Base-by-base conservation (phyloP, 2,888 invertebrate species). In the Epicampocera succincta region DNA sequence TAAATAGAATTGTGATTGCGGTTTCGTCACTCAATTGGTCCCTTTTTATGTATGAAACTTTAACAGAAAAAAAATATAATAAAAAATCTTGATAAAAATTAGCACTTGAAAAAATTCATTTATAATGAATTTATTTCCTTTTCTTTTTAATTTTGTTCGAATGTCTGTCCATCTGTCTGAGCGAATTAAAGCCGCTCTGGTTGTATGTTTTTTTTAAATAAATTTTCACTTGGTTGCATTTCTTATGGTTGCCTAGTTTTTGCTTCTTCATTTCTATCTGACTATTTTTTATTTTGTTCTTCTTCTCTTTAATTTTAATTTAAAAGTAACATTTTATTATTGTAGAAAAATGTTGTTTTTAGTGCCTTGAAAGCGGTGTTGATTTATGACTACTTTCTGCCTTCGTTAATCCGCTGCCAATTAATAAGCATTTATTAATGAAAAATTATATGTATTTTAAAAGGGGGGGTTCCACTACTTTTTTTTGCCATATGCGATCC, bases 191-290 rank as follows among this genome's bases (percentile, higher is more conserved):
- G 58, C 63, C n/a, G 33, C 15, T 48, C 54, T 68, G 17, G 21
- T 13, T 66, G 40, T 13, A 5, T 3, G 3, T n/a, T 65, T 50
- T 21, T 58, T 6, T 56, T 56, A 21, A 58, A 75, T 44, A 80
- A 71, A 71, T 80, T 68, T 80, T 75, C 80, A 80, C 63, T 80
- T 80, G 75, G 69, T 65, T 80, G 80, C 80, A 80, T 65, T 76
- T 75, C 75, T 69, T 71, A 73, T 75, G 75, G 69, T 80, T 75
- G 75, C 44, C 75, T 80, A 75, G 69, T 75, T 80, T 71, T 75
- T 69, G 66, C 76, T 56, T 38, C 44, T 76, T 61, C 19, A 44
- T 61, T 54, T 71, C 54, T 60, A 25, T 68, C 56, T n/a, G n/a
- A n/a, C n/a, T n/a, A 40, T 58, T 54, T 21, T 40, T 46, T 65